Base-by-base conservation (phyloP, 2,888 invertebrate genomes). In the Synergus itoensis region DNA sequence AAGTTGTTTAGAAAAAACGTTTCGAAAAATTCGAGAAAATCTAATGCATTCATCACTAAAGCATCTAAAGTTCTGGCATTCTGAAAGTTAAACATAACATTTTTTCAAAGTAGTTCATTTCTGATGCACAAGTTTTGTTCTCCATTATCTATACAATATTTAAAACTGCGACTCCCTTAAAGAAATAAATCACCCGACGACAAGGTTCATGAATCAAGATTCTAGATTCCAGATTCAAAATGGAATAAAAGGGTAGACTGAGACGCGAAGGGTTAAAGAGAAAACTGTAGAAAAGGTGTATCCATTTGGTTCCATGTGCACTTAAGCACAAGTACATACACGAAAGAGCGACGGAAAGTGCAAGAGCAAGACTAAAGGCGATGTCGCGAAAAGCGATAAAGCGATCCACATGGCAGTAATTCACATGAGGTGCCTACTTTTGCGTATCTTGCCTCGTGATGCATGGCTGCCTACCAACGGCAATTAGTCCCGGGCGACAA, bases 401-500 rank as follows among this genome's bases (percentile, higher is more conserved):
- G 85, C 86, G 85, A 87, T 88, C 86, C 85, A 67, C 84, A 67
- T 81, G 80, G 83, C 85, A 86, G 85, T 89, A 88, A 88, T 87
- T 88, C 86, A 85, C 83, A 67, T 81, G 69, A 83, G 80, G 83
- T 81, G 81, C 78, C 80, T 84, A 82, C 84, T 85, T 87, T 73
- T 81, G 80, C 84, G 76, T 79, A 73, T 82, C 80, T 81, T 80
- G 81, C 76, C 78, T 63, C 79, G 86, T 89, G 88, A 90, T 89
- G 86, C 87, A 89, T 88, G 84, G 84, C 87, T 75, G 83, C 82
- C 83, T 83, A 82, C 84, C 82, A 82, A 86, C 85, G 84, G 87
- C 86, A 89, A 89, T 90, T 90, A 90, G 86, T 89, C 83, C 78
- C 79, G 76, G 82, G 83, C 84, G 89, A 88, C 88, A 89, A 89